Base-by-base conservation (phyloP, 2,113 vertebrate genomes). In the Aspidoscelis tigris region DNA sequence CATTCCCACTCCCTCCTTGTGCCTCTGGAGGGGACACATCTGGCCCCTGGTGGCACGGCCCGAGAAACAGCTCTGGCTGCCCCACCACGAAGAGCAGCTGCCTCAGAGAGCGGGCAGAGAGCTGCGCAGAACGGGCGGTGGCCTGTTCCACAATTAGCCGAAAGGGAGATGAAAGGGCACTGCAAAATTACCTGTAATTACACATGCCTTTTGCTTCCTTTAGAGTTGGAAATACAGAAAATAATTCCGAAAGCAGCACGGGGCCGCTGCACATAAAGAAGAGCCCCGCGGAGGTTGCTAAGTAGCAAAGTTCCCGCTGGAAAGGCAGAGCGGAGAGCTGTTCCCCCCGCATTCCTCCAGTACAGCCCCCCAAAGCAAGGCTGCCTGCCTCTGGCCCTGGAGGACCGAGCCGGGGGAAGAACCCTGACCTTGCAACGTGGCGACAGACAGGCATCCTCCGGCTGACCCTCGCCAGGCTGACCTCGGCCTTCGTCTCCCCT, bases 111-210 rank as follows among this genome's bases (percentile, higher is more conserved):
- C 44, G 53, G n/a, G 21, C 61, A 68, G 79, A 47, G 66, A 79
- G 70, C 84, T 58, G 33, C 33, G 33, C 33, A 33, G 33, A 33
- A 33, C 1, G n/a, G 22, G 58, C 18, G 18, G 71, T 76, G 68
- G 65, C 53, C 69, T 22, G 24, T 68, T 70, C 53, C 79, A 70
- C 81, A 86, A 86, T 81, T 75, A 86, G 26, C 18, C 74, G 66
- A 76, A 76, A 58, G 80, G 53, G 70, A 74, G 74, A 44, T 58
- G 84, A 81, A 76, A 76, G 50, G 64, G 3, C 11, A 81, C 68
- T 81, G 78, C 71, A 70, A 76, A 86, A 76, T 86, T 86, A 43
- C 84, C 72, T 58, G 26, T 76, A 86, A 86, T 81, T 81, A 74
- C 66, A n/a, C 24, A 21, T 20, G 44, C n/a, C 74, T 76, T 68